Evolutionary conservation across 2,797 vertebrate species (phyloP).

Genomic region (Melanotaenia nigrans): DNA sequence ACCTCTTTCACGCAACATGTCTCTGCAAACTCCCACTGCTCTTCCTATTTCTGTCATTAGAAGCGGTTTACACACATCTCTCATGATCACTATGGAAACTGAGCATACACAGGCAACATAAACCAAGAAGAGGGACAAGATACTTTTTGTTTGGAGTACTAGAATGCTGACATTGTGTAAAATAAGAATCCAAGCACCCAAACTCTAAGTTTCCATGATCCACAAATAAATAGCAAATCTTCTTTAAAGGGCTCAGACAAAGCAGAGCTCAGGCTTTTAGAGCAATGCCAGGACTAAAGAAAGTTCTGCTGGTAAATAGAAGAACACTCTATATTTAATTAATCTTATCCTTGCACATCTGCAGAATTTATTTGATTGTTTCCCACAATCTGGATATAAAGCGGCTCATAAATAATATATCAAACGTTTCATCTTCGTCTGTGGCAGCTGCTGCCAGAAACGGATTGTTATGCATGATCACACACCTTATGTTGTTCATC

Average conservation of each 20-base stretch:
- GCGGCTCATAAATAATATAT: constrained; percentile 31
- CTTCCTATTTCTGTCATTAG: not conserved
- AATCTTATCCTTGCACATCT: constrained; percentile 4
- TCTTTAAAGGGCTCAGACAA: not conserved
- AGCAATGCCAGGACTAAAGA: not conserved
- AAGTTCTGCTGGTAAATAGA: not conserved
- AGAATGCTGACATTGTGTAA: constrained; percentile 2
- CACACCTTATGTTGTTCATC: constrained; percentile 15
- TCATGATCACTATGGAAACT: constrained; percentile 35
- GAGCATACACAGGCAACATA: not conserved
- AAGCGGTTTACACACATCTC: constrained; percentile 13
- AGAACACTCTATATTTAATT: not conserved
- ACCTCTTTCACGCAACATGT: not conserved
- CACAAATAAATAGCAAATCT: not conserved
- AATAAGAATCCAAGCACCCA: not conserved
- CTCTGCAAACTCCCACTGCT: not conserved
- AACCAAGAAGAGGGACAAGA: constrained; percentile 13
- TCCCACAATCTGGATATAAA: constrained; percentile 12
- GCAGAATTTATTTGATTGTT: not conserved
- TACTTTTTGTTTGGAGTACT: not conserved
- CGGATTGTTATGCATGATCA: not conserved
- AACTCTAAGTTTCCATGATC: not conserved
- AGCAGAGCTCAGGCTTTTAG: not conserved
- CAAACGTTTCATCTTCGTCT: constrained; percentile 30
- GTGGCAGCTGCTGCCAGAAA: constrained; percentile 3